A percentile compares a stretch with the other conserved stretches of the same genome.
Evolutionary conservation across 2,797 vertebrate species (phyloP).

Genomic region (Darevskia mixta): DNA sequence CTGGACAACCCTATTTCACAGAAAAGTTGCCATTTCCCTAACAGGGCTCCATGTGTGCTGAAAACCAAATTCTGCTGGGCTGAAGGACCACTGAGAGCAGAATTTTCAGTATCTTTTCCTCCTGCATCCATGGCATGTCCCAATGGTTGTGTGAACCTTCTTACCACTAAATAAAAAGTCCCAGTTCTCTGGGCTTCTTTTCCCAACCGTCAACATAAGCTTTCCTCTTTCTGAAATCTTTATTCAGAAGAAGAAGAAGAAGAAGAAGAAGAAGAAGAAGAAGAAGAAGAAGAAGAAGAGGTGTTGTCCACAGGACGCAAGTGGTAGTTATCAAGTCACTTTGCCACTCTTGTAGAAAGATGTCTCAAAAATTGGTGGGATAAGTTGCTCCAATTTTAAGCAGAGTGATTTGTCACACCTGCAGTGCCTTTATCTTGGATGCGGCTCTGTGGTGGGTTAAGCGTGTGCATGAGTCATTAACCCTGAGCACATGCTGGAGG

Average conservation of each 20-base stretch:
- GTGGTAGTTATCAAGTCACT: conserved; percentile 28
- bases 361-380: conserved; percentile 24
- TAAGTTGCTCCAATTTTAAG: conserved; percentile 35
- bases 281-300: conserved; percentile 10
- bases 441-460: conserved; percentile 17
- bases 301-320: not conserved
- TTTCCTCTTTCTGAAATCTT: conserved; percentile 12
- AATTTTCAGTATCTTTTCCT: not conserved
- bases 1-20: too few relatives aligned
- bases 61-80: too few relatives aligned
- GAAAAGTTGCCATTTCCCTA: too few relatives aligned
- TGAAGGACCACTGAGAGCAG: too few relatives aligned
- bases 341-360: conserved; percentile 23
- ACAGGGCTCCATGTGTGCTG: too few relatives aligned
- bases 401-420: conserved; percentile 33
- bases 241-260: conserved; percentile 11
- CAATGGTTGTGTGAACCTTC: not conserved
- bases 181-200: not conserved
- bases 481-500: conserved; percentile 8
- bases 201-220: not conserved
- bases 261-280: conserved; percentile 10
- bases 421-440: conserved; percentile 15
- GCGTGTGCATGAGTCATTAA: conserved; percentile 33
- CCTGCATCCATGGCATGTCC: not conserved
- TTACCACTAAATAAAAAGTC: not conserved